These are phyloP conservation scores for Elgaria multicarinata DNA, from an alignment of 2,113 vertebrate genomes.

Conservation along the genomic window DNA sequence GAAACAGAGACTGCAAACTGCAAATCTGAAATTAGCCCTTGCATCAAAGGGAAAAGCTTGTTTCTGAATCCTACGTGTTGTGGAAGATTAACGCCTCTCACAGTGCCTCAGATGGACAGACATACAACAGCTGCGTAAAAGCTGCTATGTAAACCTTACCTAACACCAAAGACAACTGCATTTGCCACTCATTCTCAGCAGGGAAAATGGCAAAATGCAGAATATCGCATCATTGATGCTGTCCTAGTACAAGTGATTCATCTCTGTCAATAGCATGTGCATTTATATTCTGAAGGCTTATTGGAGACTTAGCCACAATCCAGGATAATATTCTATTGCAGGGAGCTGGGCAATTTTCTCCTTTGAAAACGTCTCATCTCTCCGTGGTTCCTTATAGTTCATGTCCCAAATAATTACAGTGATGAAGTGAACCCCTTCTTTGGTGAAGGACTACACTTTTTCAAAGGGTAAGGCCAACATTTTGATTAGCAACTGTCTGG, in stretches of 20 bases:
- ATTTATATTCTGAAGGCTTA: accelerated
- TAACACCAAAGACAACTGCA: background rate
- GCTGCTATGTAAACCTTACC: accelerated
- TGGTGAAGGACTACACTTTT: accelerated
- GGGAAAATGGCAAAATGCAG: background rate
- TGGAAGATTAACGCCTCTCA: background rate
- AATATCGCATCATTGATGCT: accelerated
- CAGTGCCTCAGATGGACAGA: background rate
- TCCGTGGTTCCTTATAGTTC: background rate
- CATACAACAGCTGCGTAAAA: background rate
- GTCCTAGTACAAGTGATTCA: background rate
- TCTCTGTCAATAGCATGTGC: accelerated
- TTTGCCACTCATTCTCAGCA: background rate
- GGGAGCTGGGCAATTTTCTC: background rate
- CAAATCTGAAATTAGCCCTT: background rate
- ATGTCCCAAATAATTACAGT: accelerated
- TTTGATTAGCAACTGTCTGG: background rate
- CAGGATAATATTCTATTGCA: background rate
- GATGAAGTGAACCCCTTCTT: background rate
- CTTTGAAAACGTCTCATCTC: background rate
- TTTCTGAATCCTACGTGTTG: accelerated
- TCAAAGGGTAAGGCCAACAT: accelerated
- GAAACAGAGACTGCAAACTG: background rate
- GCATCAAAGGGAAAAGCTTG: background rate
- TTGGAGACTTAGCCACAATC: background rate